Conservation (phyloP, 1,140 invertebrate genomes). For the Eupristina koningsbergeri region DNA sequence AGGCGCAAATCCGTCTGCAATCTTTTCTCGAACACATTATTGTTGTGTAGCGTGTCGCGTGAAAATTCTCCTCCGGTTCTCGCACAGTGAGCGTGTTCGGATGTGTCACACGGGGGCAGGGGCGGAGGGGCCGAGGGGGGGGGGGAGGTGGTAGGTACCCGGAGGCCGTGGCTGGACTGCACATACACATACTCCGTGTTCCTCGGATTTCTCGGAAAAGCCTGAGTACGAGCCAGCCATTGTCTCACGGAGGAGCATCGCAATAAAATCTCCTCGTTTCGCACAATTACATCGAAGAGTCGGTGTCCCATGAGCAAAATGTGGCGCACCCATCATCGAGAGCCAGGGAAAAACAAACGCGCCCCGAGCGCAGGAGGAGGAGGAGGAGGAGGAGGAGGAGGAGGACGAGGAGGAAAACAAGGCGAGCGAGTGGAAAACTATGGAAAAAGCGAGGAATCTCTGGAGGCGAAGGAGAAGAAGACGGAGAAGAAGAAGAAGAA, state of each 20-base stretch:
- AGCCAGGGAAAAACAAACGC: not conserved
- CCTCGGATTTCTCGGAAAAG: slow-evolving; percentile 38
- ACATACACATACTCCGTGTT: slow-evolving; percentile 7
- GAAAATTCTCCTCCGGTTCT: slow-evolving; percentile 29
- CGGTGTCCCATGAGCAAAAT: not conserved
- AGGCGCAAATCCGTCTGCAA: slow-evolving; percentile 1
- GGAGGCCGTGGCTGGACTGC: too few relatives aligned
- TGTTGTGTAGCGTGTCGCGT: not conserved
- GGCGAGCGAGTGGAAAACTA: too few relatives aligned
- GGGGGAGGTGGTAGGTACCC: not conserved
- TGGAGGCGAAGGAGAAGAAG: too few relatives aligned
- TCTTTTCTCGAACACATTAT: slow-evolving; percentile 18
- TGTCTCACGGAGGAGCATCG: not conserved
- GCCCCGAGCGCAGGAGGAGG: too few relatives aligned
- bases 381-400: too few relatives aligned
- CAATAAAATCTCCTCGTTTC: slow-evolving; percentile 38
- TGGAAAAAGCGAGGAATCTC: too few relatives aligned
- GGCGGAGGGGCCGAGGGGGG: not conserved
- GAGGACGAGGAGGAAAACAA: too few relatives aligned
- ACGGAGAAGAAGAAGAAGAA: not conserved
- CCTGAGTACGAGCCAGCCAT: slow-evolving; percentile 31
- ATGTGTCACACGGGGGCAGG: slow-evolving; percentile 18
- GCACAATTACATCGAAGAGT: slow-evolving; percentile 29
- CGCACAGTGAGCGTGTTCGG: slow-evolving; percentile 22
- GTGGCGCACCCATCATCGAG: not conserved